Conservation (phyloP, 2,113 vertebrate genomes). For the Corythaixoides concolor region DNA sequence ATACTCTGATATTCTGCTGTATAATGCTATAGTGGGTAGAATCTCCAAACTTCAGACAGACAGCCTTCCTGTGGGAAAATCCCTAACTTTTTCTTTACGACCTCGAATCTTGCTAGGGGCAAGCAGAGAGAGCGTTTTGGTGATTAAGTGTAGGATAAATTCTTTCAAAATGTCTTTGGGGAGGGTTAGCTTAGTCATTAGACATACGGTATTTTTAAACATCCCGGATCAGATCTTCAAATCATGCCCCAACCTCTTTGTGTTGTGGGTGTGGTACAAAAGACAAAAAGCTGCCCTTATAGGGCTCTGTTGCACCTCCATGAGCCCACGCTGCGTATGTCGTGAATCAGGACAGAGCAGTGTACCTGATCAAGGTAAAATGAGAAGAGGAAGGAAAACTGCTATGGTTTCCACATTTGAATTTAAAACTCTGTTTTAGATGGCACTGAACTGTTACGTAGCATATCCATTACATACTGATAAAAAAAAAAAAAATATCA, state of each 20-base stretch:
- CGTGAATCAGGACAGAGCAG: not conserved
- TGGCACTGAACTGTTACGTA: slow-evolving; percentile 28
- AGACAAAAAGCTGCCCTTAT: not conserved
- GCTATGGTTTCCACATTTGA: not conserved
- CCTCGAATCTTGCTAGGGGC: not conserved
- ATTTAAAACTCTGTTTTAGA: slow-evolving; percentile 26
- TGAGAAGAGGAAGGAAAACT: not conserved
- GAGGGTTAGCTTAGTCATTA: slow-evolving; percentile 11
- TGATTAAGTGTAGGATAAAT: slow-evolving; percentile 8
- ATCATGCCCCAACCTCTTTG: not conserved
- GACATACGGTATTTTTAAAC: slow-evolving; percentile 5
- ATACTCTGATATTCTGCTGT: not conserved
- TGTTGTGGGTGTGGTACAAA: not conserved
- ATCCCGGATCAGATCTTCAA: slow-evolving; percentile 24
- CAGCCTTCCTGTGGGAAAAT: slow-evolving; percentile 31
- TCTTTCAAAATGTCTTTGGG: slow-evolving; percentile 14
- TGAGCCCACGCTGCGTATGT: accelerated
- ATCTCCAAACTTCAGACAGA: not conserved
- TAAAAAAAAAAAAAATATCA: slow-evolving; percentile 7
- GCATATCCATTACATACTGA: not conserved
- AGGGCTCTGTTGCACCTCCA: not conserved
- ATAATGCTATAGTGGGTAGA: not conserved
- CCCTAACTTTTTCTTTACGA: not conserved
- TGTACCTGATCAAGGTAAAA: not conserved
- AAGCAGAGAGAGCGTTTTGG: not conserved